Conservation (phyloP, 2,888 invertebrate genomes). For the Idaea dimidiata region DNA sequence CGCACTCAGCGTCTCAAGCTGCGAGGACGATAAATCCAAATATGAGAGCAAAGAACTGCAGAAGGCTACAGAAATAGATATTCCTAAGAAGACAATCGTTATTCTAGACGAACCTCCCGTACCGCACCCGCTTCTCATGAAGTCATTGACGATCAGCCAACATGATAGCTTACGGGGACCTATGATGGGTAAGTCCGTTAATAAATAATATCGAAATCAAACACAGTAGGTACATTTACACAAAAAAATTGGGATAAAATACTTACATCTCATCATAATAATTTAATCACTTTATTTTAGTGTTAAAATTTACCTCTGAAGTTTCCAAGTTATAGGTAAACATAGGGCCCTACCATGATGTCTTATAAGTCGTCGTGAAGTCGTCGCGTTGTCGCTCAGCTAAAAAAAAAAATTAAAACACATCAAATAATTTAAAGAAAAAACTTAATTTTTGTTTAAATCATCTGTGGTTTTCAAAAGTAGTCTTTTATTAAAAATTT, state of each 20-base stretch:
- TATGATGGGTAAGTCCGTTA: conserved; percentile 65
- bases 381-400: too few relatives aligned
- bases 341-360: too few relatives aligned
- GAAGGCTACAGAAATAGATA: conserved; percentile 42
- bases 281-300: too few relatives aligned
- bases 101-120: conserved; percentile 68
- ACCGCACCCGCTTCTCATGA: conserved; percentile 74
- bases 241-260: not conserved
- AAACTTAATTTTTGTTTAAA: too few relatives aligned
- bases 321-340: too few relatives aligned
- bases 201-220: too few relatives aligned
- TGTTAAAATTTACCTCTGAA: not conserved
- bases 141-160: conserved; percentile 69
- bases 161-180: conserved; percentile 66
- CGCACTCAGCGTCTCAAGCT: conserved; percentile 74
- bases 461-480: too few relatives aligned
- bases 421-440: too few relatives aligned
- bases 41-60: conserved; percentile 51
- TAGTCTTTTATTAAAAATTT: too few relatives aligned
- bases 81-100: conserved; percentile 66
- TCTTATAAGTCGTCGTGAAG: too few relatives aligned
- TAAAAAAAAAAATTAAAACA: too few relatives aligned
- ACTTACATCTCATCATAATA: not conserved
- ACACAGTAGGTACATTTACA: too few relatives aligned
- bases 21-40: conserved; percentile 75